Evolutionary conservation across 2,113 vertebrate species (phyloP).

Genomic region (Labrus mixtus): DNA sequence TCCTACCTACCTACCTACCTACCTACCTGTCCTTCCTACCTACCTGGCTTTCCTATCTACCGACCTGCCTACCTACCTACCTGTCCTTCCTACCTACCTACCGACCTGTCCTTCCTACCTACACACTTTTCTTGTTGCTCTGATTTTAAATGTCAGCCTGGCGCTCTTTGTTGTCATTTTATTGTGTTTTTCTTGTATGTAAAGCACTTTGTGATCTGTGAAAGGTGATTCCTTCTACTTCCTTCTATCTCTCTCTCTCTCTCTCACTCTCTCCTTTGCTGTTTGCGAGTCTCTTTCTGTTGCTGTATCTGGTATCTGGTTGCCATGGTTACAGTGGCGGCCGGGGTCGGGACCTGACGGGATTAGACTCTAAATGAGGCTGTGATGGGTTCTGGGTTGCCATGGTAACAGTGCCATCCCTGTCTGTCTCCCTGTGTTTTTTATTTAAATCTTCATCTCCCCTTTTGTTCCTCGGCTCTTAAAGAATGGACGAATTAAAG

Average conservation of each 20-base stretch:
- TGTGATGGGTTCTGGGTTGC: constrained; percentile 57
- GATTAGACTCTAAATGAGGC: constrained; percentile 68
- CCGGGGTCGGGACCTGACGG: constrained; percentile 70
- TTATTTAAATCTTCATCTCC: constrained; percentile 23
- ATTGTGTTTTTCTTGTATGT: no score
- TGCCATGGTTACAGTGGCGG: constrained; percentile 65
- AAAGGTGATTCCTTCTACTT: no score
- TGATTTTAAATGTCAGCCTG: no score
- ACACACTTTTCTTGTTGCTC: no score
- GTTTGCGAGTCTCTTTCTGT: background rate
- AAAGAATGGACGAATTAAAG: background rate
- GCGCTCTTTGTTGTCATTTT: no score
- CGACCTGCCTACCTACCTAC: constrained; percentile 18
- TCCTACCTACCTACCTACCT: no score
- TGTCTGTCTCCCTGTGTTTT: constrained; percentile 26
- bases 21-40: background rate
- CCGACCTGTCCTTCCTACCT: background rate
- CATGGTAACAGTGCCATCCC: constrained; percentile 50
- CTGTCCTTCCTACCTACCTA: constrained; percentile 22
- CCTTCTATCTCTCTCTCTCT: no score
- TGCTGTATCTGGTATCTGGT: constrained; percentile 45
- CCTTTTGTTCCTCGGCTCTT: constrained; percentile 1
- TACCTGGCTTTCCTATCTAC: constrained; percentile 7
- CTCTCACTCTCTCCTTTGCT: no score
- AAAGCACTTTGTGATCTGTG: no score